Conservation (phyloP, 2,113 vertebrate genomes). For the Callorhinus ursinus region DNA sequence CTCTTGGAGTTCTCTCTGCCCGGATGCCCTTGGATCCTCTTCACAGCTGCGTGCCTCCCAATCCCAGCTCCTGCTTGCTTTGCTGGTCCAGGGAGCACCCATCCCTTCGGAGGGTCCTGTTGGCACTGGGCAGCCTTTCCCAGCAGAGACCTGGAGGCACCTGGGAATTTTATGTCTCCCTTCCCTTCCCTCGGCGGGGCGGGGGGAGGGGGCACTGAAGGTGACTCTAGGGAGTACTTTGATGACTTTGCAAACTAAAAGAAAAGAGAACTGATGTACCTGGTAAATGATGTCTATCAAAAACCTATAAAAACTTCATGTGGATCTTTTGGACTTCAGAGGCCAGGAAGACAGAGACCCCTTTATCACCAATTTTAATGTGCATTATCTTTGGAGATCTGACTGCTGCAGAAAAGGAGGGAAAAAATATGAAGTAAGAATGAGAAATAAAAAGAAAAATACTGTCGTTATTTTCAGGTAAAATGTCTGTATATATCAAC, state of each 20-base stretch:
- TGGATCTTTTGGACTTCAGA: no score
- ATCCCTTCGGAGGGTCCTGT: neutral
- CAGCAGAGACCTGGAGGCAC: neutral
- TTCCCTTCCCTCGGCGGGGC: no score
- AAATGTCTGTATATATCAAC: neutral
- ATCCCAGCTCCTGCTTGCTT: neutral
- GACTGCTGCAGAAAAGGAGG: neutral
- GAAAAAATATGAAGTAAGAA: neutral
- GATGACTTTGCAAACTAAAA: neutral
- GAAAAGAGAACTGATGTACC: neutral
- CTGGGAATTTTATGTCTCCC: neutral
- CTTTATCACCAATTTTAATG: neutral
- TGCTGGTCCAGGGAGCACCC: neutral
- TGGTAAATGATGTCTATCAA: neutral
- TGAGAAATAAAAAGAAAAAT: neutral
- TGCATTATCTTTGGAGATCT: neutral
- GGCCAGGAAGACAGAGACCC: neutral
- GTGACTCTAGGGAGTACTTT: fast-evolving
- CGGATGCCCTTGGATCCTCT: neutral
- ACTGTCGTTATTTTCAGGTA: neutral
- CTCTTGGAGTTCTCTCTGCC: neutral
- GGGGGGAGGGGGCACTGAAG: neutral
- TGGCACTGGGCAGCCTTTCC: neutral
- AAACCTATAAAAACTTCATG: neutral
- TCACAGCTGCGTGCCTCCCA: neutral